Evolutionary conservation across 2,113 vertebrate genomes (phyloP), one percentile per base, ranked within the genome.

Genomic region (Campylorhamphus procurvoides): DNA sequence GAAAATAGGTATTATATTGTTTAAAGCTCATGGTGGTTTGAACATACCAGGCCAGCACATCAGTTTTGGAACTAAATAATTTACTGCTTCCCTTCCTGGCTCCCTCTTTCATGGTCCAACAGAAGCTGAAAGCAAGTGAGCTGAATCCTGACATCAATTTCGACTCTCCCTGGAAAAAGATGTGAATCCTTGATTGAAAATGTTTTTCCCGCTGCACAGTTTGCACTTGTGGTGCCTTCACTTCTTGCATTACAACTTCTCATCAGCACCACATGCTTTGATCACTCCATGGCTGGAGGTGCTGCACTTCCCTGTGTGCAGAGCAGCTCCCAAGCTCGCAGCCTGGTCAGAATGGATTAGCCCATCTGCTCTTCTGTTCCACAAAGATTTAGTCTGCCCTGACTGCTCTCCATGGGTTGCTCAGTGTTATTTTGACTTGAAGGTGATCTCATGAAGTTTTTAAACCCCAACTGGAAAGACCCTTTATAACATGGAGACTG

Each of bases 131-230:
- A 76, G 46, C 23, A 55, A 73, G 33, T 1, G 3, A 91, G 44
- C 28, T 42, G 46, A 80, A 77, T 63, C 37, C 29, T 69, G 63
- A 88, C 2, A 0, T 50, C 44, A 63, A 0, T 59, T 82, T 75
- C 40, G 8, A 50, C 72, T 59, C 28, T 28, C 58, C 35, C 46
- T 44, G 25, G 81, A 76, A 85, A 46, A 25, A 79, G 31, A 55
- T 3, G 10, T 8, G 59, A 63, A 35, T 35, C 18, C 2, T 39
- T 0, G 1, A 37, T 5, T 35, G 72, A 40, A 76, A 47, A 55
- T 5, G 2, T 5, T 63, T 37, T 33, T 60, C 24, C 78, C 8
- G 1, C 28, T 28, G 16, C 25, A 28, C 0, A 14, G 19, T 53
- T 55, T 50, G 49, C 55, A 35, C 33, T 8, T 33, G 59, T 14